Evolutionary conservation across 1,140 invertebrate species (phyloP), one percentile per base, ranked within the genome.

Genomic region (Drosophila seguyi): DNA sequence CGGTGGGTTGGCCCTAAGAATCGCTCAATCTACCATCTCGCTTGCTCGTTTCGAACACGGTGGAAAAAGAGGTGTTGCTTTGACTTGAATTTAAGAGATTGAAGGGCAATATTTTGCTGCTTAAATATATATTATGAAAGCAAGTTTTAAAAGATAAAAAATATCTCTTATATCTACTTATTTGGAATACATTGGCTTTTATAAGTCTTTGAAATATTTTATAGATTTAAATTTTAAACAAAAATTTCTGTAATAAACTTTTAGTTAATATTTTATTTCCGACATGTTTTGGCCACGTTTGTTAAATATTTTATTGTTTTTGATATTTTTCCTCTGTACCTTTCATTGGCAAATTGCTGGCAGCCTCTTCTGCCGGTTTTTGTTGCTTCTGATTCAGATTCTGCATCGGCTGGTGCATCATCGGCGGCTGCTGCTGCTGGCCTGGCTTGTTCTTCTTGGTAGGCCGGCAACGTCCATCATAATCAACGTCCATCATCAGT

Each of bases 401-500:
- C 68, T 52, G 65, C 36, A 68, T 71, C 68, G 50, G 27, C 62
- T 60, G 53, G 42, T 47, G 58, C 27, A 52, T 52, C 50, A 52
- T 34, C 4, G 14, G 38, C 22, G 6, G 20, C 44, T 14, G 20
- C 44, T 22, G n/a, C 20, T 45, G 20, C 20, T 45, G 44, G 44
- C 22, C 44, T 36, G 39, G 50, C 31, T 16, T 53, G 79, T 48
- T 44, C 71, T 65, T 76, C 62, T 75, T 71, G 75, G 76, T 62
- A 72, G 81, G 67, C 83, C 63, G 65, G 65, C 68, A 78, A 90
- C 81, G 85, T 90, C 85, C 85, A 90, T 90, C 85, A 88, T 88
- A 88, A 88, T 88, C 85, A 88, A 88, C 85, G 85, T 88, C 81
- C 85, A 88, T 88, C 85, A 90, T 90, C 85, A 85, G 78, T 79